Evolutionary conservation across 1,140 invertebrate genomes (phyloP).

Genomic region (Helicorthomorpha holstii): DNA sequence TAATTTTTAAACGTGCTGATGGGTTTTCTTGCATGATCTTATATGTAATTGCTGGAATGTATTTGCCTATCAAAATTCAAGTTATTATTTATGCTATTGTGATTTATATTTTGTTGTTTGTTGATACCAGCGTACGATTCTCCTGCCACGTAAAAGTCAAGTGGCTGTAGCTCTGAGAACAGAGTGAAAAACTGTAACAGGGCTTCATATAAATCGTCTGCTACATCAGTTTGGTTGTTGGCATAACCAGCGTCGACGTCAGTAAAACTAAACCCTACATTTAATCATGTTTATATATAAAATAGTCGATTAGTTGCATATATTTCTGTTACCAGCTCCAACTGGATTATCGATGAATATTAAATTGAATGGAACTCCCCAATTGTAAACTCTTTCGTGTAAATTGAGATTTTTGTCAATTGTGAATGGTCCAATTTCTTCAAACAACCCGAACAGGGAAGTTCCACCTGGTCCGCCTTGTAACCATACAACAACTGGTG

Average conservation of each 20-base stretch:
- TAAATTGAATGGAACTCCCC: neutral
- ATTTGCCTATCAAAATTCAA: too few relatives aligned
- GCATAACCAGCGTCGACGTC: constrained; percentile 2
- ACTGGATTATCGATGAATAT: constrained; percentile 1
- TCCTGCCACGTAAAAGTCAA: constrained; percentile 5
- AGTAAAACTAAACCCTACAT: neutral
- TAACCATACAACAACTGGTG: constrained; percentile 65
- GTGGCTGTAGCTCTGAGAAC: constrained; percentile 5
- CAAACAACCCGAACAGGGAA: constrained; percentile 24
- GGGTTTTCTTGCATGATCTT: neutral
- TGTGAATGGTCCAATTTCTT: neutral
- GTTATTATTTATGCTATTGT: too few relatives aligned
- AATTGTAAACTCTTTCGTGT: neutral
- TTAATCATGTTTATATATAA: too few relatives aligned
- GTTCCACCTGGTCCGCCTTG: constrained; percentile 66
- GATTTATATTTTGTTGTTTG: too few relatives aligned
- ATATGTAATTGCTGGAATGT: neutral
- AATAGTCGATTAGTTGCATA: too few relatives aligned
- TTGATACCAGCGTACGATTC: constrained; percentile 8
- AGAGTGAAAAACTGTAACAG: constrained; percentile 9
- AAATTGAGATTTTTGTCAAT: neutral
- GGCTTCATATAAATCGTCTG: constrained; percentile 7
- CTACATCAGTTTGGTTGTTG: constrained; percentile 6
- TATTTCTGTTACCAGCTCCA: neutral
- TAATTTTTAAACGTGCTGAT: neutral